Base-by-base conservation (phyloP, 2,888 invertebrate genomes). In the Andrena marginata region DNA sequence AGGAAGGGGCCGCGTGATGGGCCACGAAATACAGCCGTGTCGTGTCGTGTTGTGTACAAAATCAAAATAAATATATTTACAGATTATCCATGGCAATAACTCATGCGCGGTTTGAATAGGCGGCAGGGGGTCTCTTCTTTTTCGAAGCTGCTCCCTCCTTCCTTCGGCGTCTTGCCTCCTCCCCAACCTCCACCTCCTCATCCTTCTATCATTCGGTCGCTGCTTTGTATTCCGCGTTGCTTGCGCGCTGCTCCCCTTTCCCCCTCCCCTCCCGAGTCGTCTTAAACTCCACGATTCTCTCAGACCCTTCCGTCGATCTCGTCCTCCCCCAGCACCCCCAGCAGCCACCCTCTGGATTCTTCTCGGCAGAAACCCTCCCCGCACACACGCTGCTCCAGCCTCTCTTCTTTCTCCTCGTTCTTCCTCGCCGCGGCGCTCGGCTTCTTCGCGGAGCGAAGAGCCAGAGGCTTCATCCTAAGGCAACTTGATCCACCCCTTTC, bases 61-160 rank as follows among this genome's bases (percentile, higher is more conserved):
- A 93, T 93, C 92, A 92, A 93, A 93, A 93, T 93, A 93, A 93
- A 93, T 92, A 93, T 92, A 93, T 93, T 93, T 92, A 93, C 91
- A 93, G 92, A 93, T 93, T 93, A 93, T 93, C 92, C 92, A 91
- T 67, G 90, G 91, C 91, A 88, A 93, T 93, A 93, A 93, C 86
- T 93, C 93, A 93, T 81, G 87, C 88, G 90, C 88, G 91, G 92
- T 93, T 93, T 93, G 92, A 93, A 93, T 93, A 92, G 91, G 88
- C 93, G 90, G 92, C 92, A 89, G 93, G 93, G 92, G 93, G 92
- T 92, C 93, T 89, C 86, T 89, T 88, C 80, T 88, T 89, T 69
- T 85, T 80, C 80, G 83, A 80, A 83, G 82, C 68, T 83, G 86
- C 82, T 87, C 80, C 80, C 73, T 60, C 64, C 82, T 31, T 74